Percentiles rank a stretch among this genome's conserved stretches.
Conservation (phyloP, 1,140 invertebrate genomes). For the Heterodera schachtii region DNA sequence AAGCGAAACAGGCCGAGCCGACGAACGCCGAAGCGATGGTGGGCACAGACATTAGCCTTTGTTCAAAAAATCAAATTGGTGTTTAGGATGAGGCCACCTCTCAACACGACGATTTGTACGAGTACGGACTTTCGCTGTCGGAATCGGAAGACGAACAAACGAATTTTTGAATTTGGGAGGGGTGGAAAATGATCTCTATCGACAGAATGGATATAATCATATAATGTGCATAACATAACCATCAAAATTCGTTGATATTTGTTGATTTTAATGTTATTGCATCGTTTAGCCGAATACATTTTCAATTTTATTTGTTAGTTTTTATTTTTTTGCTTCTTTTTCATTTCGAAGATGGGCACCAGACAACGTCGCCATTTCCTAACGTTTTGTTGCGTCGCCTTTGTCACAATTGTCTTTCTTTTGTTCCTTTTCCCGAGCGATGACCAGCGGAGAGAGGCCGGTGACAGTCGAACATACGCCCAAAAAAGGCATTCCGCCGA, state of each 20-base stretch:
- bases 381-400: not conserved
- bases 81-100: not conserved
- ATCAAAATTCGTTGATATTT: too few species aligned
- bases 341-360: not conserved
- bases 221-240: too few species aligned
- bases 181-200: not conserved
- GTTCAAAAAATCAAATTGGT: not conserved
- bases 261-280: too few species aligned
- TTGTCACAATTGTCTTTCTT: not conserved
- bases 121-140: constrained; percentile 26
- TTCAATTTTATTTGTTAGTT: too few species aligned
- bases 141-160: constrained; percentile 18
- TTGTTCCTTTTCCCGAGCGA: not conserved
- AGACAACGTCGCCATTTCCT: not conserved
- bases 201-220: not conserved
- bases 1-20: constrained; percentile 8
- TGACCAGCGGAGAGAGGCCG: not conserved
- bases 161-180: not conserved
- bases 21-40: not conserved
- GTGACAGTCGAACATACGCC: not conserved
- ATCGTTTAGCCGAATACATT: too few species aligned
- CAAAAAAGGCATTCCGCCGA: not conserved
- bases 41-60: too few species aligned
- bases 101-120: constrained; percentile 14
- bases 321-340: too few species aligned